A percentile compares a stretch with the other conserved stretches of the same genome.
phyloP scores from a whole-genome alignment of 1,140 invertebrate genomes.

The Polyergus mexicanus region DNA sequence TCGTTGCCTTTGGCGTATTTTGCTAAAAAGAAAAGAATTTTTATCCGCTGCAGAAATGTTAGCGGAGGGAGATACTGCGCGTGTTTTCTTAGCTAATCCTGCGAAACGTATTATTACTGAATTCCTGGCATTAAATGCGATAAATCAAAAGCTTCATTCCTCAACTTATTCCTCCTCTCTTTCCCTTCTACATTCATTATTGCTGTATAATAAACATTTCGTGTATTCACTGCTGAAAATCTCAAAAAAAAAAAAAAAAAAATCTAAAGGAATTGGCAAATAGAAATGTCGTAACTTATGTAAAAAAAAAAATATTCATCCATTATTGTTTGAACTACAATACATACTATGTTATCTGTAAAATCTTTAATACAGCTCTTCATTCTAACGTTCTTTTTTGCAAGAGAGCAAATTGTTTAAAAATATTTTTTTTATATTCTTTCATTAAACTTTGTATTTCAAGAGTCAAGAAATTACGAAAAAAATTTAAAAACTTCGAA shows the following conservation, averaged over 20 bases:
- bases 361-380: neutral
- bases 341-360: neutral
- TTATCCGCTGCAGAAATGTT: constrained; percentile 56
- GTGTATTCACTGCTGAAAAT: neutral
- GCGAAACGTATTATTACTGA: constrained; percentile 55
- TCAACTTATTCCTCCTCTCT: constrained; percentile 10
- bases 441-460: neutral
- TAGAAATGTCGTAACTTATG: neutral
- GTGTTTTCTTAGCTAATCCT: constrained; percentile 41
- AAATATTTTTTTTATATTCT: neutral
- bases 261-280: neutral
- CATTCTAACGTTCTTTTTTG: neutral
- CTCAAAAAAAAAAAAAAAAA: too few species aligned
- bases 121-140: constrained; percentile 51
- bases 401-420: neutral
- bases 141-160: constrained; percentile 42
- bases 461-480: neutral
- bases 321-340: neutral
- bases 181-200: neutral
- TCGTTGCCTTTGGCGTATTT: constrained; percentile 40
- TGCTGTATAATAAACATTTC: constrained; percentile 1
- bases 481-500: neutral
- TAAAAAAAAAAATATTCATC: neutral
- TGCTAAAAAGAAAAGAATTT: constrained; percentile 27
- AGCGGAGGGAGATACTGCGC: constrained; percentile 30